These are phyloP conservation scores for Turdus rufiventris DNA, from an alignment of 2,113 vertebrate genomes.

Conservation along the genomic window DNA sequence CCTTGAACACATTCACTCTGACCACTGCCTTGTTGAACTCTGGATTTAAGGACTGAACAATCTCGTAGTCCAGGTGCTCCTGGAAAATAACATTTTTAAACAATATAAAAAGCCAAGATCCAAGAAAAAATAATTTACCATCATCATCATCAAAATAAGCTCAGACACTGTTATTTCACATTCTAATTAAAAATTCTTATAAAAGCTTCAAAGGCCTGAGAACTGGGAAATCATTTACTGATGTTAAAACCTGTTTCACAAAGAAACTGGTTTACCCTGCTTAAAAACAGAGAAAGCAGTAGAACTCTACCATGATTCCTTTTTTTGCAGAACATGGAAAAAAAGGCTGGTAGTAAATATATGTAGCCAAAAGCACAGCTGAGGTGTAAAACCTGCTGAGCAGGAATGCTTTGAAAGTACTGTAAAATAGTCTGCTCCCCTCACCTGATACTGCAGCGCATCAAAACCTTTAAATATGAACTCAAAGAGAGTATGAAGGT, in stretches of 20 bases:
- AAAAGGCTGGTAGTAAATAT: neutral
- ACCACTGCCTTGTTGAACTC: conserved; percentile 98
- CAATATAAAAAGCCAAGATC: neutral
- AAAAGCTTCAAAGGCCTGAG: neutral
- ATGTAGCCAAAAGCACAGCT: neutral
- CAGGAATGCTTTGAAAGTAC: rapidly evolving
- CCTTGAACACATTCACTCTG: conserved; percentile 94
- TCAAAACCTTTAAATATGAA: conserved; percentile 99
- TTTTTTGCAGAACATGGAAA: neutral
- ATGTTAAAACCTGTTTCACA: neutral
- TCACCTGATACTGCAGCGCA: conserved; percentile 87
- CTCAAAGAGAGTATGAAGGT: conserved; percentile 95
- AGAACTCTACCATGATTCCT: neutral
- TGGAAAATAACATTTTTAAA: conserved; percentile 40
- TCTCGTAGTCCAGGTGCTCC: conserved; percentile 98
- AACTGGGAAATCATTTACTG: neutral
- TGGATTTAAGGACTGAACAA: conserved; percentile 95
- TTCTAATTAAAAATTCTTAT: neutral
- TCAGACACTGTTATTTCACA: neutral
- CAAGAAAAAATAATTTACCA: neutral
- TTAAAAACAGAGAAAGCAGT: neutral
- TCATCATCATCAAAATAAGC: neutral
- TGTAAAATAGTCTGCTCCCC: neutral
- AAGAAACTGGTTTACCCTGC: neutral
- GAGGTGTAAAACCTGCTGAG: neutral